Percentiles rank a stretch among this genome's conserved stretches.
Evolutionary conservation across 2,888 invertebrate genomes (phyloP).

Genomic region (Teinopalpus imperialis): DNA sequence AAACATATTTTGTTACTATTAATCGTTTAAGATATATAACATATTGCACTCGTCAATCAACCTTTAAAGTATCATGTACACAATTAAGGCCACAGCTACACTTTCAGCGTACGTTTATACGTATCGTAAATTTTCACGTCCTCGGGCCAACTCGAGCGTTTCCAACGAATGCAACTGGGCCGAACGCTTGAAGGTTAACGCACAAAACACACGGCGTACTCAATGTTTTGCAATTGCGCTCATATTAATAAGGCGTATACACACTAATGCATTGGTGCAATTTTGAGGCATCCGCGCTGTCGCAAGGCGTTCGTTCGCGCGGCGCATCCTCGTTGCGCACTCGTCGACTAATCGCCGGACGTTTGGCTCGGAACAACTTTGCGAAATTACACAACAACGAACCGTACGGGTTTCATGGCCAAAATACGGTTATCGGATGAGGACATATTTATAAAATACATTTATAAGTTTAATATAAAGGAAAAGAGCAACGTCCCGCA

Average conservation of each 20-base stretch:
- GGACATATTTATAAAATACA: constrained; percentile 9
- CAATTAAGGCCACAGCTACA: constrained; percentile 1
- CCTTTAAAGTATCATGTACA: constrained; percentile 5
- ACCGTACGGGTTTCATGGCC: constrained; percentile 16
- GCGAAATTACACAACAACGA: constrained; percentile 46
- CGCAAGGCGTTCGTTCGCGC: constrained; percentile 64
- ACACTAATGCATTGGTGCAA: constrained; percentile 61
- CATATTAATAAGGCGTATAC: constrained; percentile 70
- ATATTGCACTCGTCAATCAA: too few relatives aligned
- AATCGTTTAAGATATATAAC: too few relatives aligned
- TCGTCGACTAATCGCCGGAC: constrained; percentile 72
- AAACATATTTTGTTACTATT: too few relatives aligned
- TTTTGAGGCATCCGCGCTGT: constrained; percentile 75
- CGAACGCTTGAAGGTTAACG: constrained; percentile 70
- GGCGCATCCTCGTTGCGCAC: constrained; percentile 76
- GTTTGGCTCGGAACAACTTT: constrained; percentile 67
- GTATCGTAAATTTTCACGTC: constrained; percentile 56
- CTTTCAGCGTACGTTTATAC: constrained; percentile 16
- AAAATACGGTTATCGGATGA: constrained; percentile 12
- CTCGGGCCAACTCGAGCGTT: constrained; percentile 72
- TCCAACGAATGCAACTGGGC: constrained; percentile 72
- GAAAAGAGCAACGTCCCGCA: too few relatives aligned
- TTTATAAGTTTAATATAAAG: too few relatives aligned
- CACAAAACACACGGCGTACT: constrained; percentile 63
- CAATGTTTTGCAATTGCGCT: constrained; percentile 75